Evolutionary conservation across 1,140 invertebrate species (phyloP), one percentile per base, ranked within the genome.

Genomic region (Dysdera silvatica): DNA sequence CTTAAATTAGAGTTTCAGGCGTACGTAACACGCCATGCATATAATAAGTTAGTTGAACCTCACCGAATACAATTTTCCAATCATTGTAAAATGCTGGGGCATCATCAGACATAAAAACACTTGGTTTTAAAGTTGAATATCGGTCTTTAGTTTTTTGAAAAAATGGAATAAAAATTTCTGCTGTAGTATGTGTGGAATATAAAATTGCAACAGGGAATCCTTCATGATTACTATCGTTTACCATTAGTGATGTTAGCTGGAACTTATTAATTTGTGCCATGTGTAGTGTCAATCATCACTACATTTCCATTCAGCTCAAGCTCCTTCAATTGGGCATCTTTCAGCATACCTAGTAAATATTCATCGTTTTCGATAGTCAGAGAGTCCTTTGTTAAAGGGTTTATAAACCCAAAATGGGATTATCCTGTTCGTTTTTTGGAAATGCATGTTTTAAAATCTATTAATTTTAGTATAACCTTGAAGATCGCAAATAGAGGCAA

Each of bases 241-340:
- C 45, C 47, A 60, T 35, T 10, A 60, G 16, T 24, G 57, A 51
- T 8, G 47, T 51, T 10, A 60, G 24, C 5, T 51, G 20, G 2
- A 37, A 60, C 47, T 14, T 60, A 51, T 23, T 41, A 29, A 26
- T 60, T 60, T 0, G 33, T 40, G 20, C 29, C 47, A 51, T 60
- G 47, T 23, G 45, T 60, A 5, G 57, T 51, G 40, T 60, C 45
- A 18, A 60, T 60, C 29, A 48, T 47, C n/a, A n/a, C n/a, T n/a
- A n/a, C 32, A 20, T 49, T 43, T 35, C 45, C 45, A 26, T 26
- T 24, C 23, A 31, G 16, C 33, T 57, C 24, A 10, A 57, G 26
- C 14, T 45, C 14, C 6, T 45, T 43, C 3, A 18, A 14, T 23
- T 57, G 40, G 14, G n/a, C 40, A 29, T 16, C 10, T 16, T 18